Evolutionary conservation across 2,113 vertebrate genomes (phyloP).

Genomic region (Coptodon rendalli): DNA sequence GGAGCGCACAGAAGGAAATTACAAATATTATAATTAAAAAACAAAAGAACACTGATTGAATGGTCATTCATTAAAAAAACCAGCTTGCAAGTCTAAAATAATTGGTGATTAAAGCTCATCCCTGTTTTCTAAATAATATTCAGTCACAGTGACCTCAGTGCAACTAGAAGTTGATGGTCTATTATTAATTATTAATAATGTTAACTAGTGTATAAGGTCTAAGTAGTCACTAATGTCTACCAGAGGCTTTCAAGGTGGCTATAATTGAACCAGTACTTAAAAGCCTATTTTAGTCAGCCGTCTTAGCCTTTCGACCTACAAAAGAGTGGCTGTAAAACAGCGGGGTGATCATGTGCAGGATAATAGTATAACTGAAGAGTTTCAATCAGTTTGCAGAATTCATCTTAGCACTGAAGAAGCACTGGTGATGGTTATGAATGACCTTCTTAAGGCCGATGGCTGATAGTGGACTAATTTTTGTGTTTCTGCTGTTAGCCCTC

Average conservation of each 20-base stretch:
- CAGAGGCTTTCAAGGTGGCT: background rate
- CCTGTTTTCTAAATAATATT: background rate
- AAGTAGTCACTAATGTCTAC: background rate
- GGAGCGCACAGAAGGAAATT: background rate
- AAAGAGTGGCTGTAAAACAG: background rate
- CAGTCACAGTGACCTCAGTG: background rate
- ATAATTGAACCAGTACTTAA: background rate
- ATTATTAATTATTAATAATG: background rate
- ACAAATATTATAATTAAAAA: background rate
- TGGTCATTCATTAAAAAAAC: background rate
- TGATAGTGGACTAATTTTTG: background rate
- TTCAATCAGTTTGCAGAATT: background rate
- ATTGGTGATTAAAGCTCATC: background rate
- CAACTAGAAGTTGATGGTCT: background rate
- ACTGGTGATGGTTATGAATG: accelerated
- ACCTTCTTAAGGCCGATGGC: background rate
- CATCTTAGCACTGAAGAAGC: background rate
- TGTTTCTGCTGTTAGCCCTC: background rate
- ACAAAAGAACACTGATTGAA: background rate
- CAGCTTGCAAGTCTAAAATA: background rate
- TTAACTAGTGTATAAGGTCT: background rate
- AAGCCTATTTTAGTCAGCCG: background rate
- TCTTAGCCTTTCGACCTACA: background rate
- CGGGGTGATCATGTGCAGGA: background rate
- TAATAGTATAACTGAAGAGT: background rate